phyloP scores from a whole-genome alignment of 2,888 invertebrate genomes.

The Microdon myrmicae region DNA sequence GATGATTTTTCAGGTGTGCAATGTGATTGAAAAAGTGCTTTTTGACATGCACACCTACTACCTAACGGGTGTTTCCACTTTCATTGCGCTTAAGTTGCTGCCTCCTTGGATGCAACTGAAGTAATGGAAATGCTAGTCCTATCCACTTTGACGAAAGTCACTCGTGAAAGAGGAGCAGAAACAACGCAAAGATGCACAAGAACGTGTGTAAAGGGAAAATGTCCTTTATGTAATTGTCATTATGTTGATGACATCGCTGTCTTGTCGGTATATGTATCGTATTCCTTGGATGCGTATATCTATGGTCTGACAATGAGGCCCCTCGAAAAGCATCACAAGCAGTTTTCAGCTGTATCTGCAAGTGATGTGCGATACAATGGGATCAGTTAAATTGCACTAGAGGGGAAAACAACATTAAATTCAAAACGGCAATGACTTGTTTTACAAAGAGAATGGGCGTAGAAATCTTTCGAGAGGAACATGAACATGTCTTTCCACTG shows the following conservation, averaged over 20 bases:
- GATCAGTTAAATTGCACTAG: conserved; percentile 28
- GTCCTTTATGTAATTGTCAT: conserved; percentile 48
- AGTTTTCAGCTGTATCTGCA: conserved; percentile 36
- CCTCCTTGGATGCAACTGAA: conserved; percentile 20
- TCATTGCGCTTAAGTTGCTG: conserved; percentile 24
- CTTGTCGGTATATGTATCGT: conserved; percentile 15
- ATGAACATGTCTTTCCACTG: too few relatives aligned
- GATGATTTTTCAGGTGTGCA: conserved; percentile 44
- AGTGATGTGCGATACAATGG: conserved; percentile 43
- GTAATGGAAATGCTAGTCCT: conserved; percentile 48
- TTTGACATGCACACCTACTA: conserved; percentile 48
- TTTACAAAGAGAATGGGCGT: too few relatives aligned
- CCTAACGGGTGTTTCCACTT: conserved; percentile 31
- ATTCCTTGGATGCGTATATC: conserved; percentile 19
- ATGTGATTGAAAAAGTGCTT: conserved; percentile 51
- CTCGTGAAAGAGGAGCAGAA: conserved; percentile 33
- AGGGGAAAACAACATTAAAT: conserved; percentile 21
- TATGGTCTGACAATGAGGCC: conserved; percentile 48
- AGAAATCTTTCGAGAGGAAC: too few relatives aligned
- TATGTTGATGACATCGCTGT: conserved; percentile 49
- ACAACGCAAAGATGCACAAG: conserved; percentile 32
- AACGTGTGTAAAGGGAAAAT: too few relatives aligned
- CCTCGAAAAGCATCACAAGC: conserved; percentile 40
- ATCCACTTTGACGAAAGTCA: conserved; percentile 43
- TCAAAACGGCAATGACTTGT: conserved; percentile 46